A percentile compares a stretch with the other conserved stretches of the same genome.
These are phyloP conservation scores for Neogale vison DNA, from an alignment of 2,113 vertebrate genomes.

Conservation along the genomic window DNA sequence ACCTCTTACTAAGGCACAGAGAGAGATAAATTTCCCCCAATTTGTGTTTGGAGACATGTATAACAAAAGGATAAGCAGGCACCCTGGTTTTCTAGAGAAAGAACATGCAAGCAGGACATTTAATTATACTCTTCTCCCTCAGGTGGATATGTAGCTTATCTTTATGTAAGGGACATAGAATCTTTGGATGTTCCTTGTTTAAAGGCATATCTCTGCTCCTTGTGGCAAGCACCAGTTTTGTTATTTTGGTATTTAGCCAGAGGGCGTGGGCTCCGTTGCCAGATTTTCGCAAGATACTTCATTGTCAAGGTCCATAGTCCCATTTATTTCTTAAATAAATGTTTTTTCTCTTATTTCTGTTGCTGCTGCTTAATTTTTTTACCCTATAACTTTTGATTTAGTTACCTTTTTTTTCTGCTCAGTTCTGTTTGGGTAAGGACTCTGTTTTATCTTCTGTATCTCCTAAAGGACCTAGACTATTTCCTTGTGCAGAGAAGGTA, in stretches of 20 bases:
- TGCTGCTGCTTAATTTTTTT: slow-evolving; percentile 11
- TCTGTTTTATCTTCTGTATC: background rate
- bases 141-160: background rate
- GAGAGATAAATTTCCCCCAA: background rate
- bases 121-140: background rate
- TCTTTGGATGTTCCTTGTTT: background rate
- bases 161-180: background rate
- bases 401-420: background rate
- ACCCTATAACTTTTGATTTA: background rate
- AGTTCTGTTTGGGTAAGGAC: background rate
- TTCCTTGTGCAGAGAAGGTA: background rate
- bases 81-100: background rate
- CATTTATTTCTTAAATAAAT: no score
- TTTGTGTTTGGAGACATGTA: background rate
- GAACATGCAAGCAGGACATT: background rate
- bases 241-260: background rate
- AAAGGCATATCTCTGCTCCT: background rate
- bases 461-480: background rate
- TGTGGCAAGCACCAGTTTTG: background rate
- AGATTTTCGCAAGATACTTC: background rate
- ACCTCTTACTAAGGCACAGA: background rate
- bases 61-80: background rate
- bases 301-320: background rate
- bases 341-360: background rate
- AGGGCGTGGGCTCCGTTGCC: background rate